Base-by-base conservation (phyloP, 2,888 invertebrate species). In the Nebria brevicollis region DNA sequence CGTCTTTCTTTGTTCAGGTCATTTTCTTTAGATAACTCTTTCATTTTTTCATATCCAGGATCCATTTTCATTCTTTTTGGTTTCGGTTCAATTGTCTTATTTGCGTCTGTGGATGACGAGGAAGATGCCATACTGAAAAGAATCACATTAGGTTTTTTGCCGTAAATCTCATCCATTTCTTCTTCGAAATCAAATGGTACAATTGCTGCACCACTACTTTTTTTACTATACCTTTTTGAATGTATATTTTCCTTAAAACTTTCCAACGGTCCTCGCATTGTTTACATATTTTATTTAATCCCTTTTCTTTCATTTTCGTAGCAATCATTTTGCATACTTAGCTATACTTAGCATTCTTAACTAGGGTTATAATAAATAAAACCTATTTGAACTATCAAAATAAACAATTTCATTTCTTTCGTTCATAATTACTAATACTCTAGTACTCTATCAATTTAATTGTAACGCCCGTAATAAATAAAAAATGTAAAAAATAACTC, bases 91-190 rank as follows among this genome's bases (percentile, higher is more conserved):
- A n/a, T n/a, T n/a, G n/a, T n/a, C n/a, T n/a, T n/a, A n/a, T n/a
- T n/a, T n/a, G n/a, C n/a, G n/a, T 66, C 66, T 66, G 15, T 43
- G 43, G 43, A 43, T 43, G 43, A 43, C 43, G 43, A 43, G n/a
- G n/a, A n/a, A 43, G 43, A 43, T 8, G 43, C 43, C 8, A 43
- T 43, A 43, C 8, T 43, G 5, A 43, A 5, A 43, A 8, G 43
- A 43, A 8, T 43, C 43, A 43, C 43, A 43, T 43, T 43, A 43
- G 72, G 72, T 20, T 72, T 72, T 72, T 72, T 15, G 25, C 41
- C 41, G 25, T 26, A 72, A 25, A 72, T 72, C 13, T 72, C 72
- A 34, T 72, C 72, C 72, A 72, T 72, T 34, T 72, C 72, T 13
- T 72, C 72, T 26, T 26, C 25, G 41, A 20, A 72, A 25, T 25